phyloP scores from a whole-genome alignment of 2,888 invertebrate species.

The Trilocha varians region DNA sequence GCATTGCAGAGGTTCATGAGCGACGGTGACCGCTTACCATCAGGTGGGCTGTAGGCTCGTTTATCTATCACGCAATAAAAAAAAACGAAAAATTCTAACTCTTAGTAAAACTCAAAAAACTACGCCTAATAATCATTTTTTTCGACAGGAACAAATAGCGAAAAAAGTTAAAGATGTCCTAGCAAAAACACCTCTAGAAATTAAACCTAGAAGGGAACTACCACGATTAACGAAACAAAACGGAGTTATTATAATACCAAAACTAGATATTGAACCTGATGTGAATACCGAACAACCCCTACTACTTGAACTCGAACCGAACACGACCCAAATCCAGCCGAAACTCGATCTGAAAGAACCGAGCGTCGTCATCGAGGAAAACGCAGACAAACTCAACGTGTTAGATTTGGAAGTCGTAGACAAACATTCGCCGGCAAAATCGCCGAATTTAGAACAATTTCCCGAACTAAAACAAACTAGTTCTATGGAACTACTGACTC shows the following conservation, averaged over 20 bases:
- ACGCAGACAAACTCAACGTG: conserved; percentile 39
- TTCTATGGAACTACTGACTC: conserved; percentile 71
- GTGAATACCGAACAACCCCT: background rate
- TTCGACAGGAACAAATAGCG: conserved; percentile 77
- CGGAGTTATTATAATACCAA: too few species aligned
- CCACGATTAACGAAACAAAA: too few species aligned
- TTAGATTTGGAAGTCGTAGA: conserved; percentile 45
- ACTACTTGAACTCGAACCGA: background rate
- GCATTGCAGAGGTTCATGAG: too few species aligned
- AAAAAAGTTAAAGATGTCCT: conserved; percentile 81
- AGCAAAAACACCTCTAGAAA: conserved; percentile 81
- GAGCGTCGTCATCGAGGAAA: conserved; percentile 17
- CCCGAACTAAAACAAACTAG: conserved; percentile 50
- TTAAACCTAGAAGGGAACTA: conserved; percentile 46
- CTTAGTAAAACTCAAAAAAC: too few species aligned
- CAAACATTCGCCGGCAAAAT: conserved; percentile 44
- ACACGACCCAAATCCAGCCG: background rate
- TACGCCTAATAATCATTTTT: conserved; percentile 15
- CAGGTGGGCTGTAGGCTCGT: too few species aligned
- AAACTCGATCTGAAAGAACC: conserved; percentile 5
- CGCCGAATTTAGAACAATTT: conserved; percentile 35
- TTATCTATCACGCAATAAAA: too few species aligned
- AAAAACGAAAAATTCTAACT: too few species aligned
- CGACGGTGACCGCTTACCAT: too few species aligned
- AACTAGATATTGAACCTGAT: conserved; percentile 5